These are phyloP conservation scores for Ciconia nigra DNA, from an alignment of 2,797 vertebrate genomes.

Conservation along the genomic window DNA sequence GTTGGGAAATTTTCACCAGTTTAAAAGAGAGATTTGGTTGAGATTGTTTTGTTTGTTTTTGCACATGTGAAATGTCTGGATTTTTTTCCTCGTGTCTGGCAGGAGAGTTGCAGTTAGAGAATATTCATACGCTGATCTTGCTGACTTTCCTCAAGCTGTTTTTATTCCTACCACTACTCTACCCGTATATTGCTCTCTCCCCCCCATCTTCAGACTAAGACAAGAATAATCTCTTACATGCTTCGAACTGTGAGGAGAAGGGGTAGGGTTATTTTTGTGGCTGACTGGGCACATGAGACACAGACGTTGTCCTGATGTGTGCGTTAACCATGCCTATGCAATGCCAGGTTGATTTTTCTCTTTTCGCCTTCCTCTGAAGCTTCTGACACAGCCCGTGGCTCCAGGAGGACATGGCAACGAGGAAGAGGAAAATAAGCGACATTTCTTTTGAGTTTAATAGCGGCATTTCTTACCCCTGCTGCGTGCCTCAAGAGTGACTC, in stretches of 20 bases:
- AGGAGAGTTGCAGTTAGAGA: neutral
- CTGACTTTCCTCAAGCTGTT: neutral
- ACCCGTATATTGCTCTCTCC: neutral
- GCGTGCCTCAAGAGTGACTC: neutral
- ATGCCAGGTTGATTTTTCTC: neutral
- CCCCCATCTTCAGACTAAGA: neutral
- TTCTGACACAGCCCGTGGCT: neutral
- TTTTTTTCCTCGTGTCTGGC: neutral
- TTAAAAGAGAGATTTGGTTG: neutral
- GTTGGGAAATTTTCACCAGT: neutral
- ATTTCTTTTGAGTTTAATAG: neutral
- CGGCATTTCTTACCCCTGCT: neutral
- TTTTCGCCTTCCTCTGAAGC: neutral
- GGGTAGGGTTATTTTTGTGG: neutral
- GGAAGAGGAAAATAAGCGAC: neutral
- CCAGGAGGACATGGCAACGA: accelerated
- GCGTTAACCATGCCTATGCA: neutral
- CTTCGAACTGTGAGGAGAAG: neutral
- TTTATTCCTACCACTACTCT: neutral
- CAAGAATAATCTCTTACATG: neutral
- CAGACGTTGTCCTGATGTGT: neutral
- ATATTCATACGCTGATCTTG: neutral
- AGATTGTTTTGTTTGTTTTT: neutral
- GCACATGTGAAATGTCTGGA: neutral
- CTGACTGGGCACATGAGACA: neutral